Conservation (phyloP, 2,113 vertebrate species). For the Psilopogon haemacephalus region DNA sequence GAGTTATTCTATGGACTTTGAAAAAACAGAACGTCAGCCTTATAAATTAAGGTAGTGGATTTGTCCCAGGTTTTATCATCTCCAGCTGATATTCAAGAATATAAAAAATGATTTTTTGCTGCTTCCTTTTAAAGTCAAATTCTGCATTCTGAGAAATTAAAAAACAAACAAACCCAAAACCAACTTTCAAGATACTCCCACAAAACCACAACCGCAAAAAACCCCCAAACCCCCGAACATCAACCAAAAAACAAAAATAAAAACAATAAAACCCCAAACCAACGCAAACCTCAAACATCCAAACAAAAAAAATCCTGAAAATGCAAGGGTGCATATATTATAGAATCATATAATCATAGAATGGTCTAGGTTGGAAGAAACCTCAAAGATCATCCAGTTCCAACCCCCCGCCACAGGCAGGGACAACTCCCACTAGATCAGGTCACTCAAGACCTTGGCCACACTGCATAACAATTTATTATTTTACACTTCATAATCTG, state of each 20-base stretch:
- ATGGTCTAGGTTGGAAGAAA: too few relatives aligned
- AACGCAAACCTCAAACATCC: too few relatives aligned
- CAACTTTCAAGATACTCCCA: accelerated
- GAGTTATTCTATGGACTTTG: not conserved
- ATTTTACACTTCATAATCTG: not conserved
- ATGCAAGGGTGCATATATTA: accelerated
- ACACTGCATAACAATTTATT: not conserved
- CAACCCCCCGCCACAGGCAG: too few relatives aligned
- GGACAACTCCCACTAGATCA: too few relatives aligned
- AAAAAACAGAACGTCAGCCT: not conserved
- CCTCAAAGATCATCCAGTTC: too few relatives aligned
- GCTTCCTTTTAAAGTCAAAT: not conserved
- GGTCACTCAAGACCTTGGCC: too few relatives aligned
- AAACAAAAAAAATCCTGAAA: not conserved
- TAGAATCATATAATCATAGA: too few relatives aligned
- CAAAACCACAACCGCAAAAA: not conserved
- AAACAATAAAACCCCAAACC: too few relatives aligned
- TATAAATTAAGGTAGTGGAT: not conserved
- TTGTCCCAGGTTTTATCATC: not conserved
- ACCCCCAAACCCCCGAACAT: too few relatives aligned
- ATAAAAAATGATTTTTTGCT: not conserved
- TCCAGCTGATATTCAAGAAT: not conserved
- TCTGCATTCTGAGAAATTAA: not conserved
- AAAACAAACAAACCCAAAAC: not conserved
- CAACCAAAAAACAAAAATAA: too few relatives aligned